These are phyloP conservation scores for Sibirionetta formosa DNA, from an alignment of 2,797 vertebrate species.

Conservation along the genomic window DNA sequence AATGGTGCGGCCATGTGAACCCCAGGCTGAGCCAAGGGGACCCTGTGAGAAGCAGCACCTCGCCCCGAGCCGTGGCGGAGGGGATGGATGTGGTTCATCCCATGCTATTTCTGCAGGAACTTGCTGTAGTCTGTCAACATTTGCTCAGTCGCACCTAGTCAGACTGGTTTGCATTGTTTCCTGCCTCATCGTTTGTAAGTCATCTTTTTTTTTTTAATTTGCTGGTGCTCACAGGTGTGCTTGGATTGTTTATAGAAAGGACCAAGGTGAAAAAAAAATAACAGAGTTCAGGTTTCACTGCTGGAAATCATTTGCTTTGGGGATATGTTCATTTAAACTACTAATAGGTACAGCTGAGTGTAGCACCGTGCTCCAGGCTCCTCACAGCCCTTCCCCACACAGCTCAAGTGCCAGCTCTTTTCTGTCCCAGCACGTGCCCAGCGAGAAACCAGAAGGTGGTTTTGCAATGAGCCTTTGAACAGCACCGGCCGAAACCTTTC, in stretches of 20 bases:
- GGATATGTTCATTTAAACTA: neutral
- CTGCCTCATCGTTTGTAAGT: neutral
- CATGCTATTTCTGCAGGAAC: neutral
- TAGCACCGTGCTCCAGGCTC: accelerated
- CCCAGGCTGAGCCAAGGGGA: neutral
- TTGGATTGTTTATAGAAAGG: neutral
- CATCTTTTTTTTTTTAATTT: neutral
- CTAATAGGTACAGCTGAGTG: neutral
- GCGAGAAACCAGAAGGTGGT: neutral
- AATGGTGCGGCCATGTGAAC: accelerated
- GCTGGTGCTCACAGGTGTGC: neutral
- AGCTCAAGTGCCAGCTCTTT: neutral
- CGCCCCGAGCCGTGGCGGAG: accelerated
- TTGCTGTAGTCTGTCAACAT: neutral
- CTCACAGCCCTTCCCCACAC: neutral
- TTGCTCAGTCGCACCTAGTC: constrained; percentile 7
- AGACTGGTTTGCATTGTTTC: constrained; percentile 49
- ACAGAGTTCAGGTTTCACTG: neutral
- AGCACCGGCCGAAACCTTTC: neutral
- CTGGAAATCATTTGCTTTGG: neutral
- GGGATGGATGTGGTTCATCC: neutral
- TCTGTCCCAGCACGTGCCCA: neutral
- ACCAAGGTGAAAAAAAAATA: neutral
- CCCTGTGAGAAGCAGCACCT: neutral
- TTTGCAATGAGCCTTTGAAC: neutral